Evolutionary conservation across 2,797 vertebrate genomes (phyloP).

Genomic region (Cuniculus paca): DNA sequence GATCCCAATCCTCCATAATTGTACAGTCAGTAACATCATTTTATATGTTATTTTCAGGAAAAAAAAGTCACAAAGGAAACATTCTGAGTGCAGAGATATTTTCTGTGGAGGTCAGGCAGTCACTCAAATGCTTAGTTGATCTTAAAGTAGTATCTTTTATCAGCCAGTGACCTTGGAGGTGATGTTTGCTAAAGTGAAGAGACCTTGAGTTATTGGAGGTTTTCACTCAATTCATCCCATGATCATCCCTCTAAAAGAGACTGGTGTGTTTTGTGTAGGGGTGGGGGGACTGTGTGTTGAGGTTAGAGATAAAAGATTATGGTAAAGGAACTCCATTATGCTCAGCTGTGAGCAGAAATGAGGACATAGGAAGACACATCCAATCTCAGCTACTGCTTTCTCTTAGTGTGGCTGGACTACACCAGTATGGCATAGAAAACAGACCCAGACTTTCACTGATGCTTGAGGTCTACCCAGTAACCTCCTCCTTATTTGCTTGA

Average conservation of each 20-base stretch:
- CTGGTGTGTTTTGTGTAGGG: not conserved
- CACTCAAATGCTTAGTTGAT: not conserved
- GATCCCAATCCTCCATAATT: not conserved
- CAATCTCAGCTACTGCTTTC: not conserved
- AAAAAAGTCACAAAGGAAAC: not conserved
- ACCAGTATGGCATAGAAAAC: not conserved
- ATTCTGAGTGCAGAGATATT: not conserved
- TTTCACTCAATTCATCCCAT: not conserved
- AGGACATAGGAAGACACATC: not conserved
- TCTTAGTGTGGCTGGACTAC: not conserved
- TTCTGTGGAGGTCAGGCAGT: not conserved
- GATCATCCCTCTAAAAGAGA: not conserved
- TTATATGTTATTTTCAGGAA: not conserved
- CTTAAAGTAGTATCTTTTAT: not conserved
- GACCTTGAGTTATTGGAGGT: not conserved
- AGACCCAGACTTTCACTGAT: not conserved
- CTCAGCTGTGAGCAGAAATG: not conserved
- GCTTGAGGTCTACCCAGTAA: not conserved
- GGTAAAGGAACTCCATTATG: accelerated
- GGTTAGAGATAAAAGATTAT: not conserved
- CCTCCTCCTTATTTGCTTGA: not conserved
- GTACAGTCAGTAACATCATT: not conserved
- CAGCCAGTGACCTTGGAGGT: not conserved
- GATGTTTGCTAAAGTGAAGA: not conserved
- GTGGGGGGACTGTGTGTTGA: not conserved